These are phyloP conservation scores for Psammodynastes pulverulentus DNA, from an alignment of 2,113 vertebrate species.

Conservation along the genomic window DNA sequence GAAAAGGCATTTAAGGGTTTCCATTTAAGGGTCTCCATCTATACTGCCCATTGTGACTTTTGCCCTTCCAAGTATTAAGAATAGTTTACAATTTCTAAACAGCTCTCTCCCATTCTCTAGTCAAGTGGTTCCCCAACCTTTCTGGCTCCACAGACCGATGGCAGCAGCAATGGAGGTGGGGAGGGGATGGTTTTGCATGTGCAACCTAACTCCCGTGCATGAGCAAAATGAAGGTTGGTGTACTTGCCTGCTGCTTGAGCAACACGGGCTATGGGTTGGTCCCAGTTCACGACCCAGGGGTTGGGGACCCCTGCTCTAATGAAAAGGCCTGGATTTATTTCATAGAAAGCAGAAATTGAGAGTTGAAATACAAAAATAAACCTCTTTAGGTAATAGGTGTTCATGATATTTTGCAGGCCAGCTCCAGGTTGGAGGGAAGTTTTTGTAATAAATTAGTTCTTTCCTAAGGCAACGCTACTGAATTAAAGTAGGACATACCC, in stretches of 20 bases:
- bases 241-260: not conserved
- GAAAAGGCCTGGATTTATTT: not conserved
- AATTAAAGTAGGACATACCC: not conserved
- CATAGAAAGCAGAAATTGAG: not conserved
- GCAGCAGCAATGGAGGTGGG: not conserved
- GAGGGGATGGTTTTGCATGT: not conserved
- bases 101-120: not conserved
- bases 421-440: not conserved
- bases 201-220: not conserved
- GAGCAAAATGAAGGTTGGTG: not conserved
- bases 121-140: too few relatives aligned
- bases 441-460: not conserved
- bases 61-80: not conserved
- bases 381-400: not conserved
- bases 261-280: not conserved
- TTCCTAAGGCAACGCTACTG: not conserved
- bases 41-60: not conserved
- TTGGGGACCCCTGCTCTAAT: not conserved
- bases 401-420: not conserved
- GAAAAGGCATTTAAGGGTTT: not conserved
- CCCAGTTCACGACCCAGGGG: not conserved
- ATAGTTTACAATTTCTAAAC: not conserved
- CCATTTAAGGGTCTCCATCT: not conserved
- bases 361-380: not conserved
- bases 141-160: too few relatives aligned